These are phyloP conservation scores for Drosophila lacertosa DNA, from an alignment of 1,140 invertebrate genomes.

Conservation along the genomic window DNA sequence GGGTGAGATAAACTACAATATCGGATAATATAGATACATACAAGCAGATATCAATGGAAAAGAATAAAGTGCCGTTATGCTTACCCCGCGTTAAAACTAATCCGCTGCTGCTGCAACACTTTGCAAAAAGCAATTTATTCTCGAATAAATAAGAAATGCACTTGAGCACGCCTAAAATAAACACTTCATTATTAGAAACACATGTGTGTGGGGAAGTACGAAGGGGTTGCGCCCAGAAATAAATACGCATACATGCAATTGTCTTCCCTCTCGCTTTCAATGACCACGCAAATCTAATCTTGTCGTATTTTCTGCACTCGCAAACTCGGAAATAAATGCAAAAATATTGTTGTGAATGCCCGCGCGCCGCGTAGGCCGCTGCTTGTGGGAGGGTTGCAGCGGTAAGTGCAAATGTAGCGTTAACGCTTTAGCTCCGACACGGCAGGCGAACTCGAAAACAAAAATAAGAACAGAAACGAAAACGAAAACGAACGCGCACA, in stretches of 20 bases:
- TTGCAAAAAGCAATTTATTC: slow-evolving; percentile 16
- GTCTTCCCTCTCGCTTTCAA: background rate
- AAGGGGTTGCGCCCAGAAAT: slow-evolving; percentile 51
- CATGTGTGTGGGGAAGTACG: slow-evolving; percentile 46
- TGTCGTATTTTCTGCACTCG: background rate
- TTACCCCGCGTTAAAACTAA: slow-evolving; percentile 30
- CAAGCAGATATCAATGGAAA: background rate
- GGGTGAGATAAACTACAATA: slow-evolving; percentile 23
- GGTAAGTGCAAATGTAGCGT: slow-evolving; percentile 53
- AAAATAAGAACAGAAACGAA: slow-evolving; percentile 16
- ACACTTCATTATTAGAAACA: slow-evolving; percentile 81
- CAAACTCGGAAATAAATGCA: slow-evolving; percentile 52
- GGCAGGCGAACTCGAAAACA: slow-evolving; percentile 4
- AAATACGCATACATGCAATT: slow-evolving; percentile 18
- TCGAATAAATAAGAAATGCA: slow-evolving; percentile 48
- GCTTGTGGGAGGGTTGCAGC: background rate
- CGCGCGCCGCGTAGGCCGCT: background rate
- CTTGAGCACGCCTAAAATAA: slow-evolving; percentile 71
- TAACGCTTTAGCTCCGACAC: slow-evolving; percentile 23
- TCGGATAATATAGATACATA: slow-evolving; percentile 16
- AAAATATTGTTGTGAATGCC: slow-evolving; percentile 15
- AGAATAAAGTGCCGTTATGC: slow-evolving; percentile 20
- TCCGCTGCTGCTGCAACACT: slow-evolving; percentile 18
- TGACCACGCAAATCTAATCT: too few species aligned
- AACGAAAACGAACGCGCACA: slow-evolving; percentile 30